Conservation (phyloP, 2,797 vertebrate species). For the Ciconia nigra region DNA sequence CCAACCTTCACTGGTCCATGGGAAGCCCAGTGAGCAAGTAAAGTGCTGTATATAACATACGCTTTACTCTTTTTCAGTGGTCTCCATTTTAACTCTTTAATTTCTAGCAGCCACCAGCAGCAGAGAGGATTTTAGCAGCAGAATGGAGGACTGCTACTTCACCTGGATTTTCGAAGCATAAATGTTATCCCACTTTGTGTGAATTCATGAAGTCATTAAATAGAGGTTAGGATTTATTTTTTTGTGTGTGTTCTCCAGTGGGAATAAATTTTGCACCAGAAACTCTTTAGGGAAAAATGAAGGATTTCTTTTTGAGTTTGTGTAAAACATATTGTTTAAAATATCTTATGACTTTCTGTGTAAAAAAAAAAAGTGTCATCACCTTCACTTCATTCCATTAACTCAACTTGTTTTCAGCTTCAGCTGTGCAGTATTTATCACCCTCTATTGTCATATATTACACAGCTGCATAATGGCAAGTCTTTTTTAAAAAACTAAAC, state of each 20-base stretch:
- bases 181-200: neutral
- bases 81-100: slow-evolving; percentile 31
- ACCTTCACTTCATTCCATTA: slow-evolving; percentile 47
- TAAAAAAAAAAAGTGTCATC: slow-evolving; percentile 33
- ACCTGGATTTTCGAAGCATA: neutral
- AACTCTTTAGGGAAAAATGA: neutral
- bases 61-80: slow-evolving; percentile 5
- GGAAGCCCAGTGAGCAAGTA: slow-evolving; percentile 38
- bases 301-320: neutral
- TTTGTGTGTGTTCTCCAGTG: neutral
- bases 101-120: neutral
- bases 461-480: slow-evolving; percentile 26
- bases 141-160: neutral
- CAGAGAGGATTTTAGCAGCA: neutral
- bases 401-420: slow-evolving; percentile 31
- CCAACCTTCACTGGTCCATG: slow-evolving; percentile 43
- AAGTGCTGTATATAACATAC: neutral
- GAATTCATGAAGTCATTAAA: neutral
- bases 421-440: slow-evolving; percentile 54
- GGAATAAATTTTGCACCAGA: neutral
- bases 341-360: neutral
- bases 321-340: slow-evolving; percentile 17
- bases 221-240: neutral
- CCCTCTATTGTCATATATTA: slow-evolving; percentile 22
- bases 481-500: neutral